phyloP scores from a whole-genome alignment of 2,888 invertebrate genomes.

The Morinoia aosen region DNA sequence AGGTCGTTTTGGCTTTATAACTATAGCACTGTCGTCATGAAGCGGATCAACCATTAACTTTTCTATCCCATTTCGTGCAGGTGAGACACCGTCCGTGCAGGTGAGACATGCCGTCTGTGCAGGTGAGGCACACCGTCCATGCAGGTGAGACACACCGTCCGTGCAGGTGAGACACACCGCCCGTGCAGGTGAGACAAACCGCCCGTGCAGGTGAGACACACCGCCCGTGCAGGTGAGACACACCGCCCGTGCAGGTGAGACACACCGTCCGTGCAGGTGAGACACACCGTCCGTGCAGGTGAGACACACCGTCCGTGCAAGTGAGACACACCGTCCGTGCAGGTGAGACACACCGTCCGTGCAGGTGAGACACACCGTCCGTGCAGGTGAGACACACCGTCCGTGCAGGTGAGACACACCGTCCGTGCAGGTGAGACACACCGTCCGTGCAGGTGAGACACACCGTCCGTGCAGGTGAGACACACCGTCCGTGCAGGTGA shows the following conservation, averaged over 20 bases:
- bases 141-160: not conserved
- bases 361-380: too few species aligned
- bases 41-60: not conserved
- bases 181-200: not conserved
- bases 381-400: too few species aligned
- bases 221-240: too few species aligned
- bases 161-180: not conserved
- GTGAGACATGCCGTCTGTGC: too few species aligned
- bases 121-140: too few species aligned
- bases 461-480: not conserved
- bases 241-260: not conserved
- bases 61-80: not conserved
- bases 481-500: not conserved
- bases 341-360: too few species aligned
- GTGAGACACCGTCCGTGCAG: not conserved
- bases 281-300: not conserved
- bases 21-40: not conserved
- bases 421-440: too few species aligned
- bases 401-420: too few species aligned
- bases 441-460: not conserved
- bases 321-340: too few species aligned
- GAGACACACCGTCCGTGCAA: too few species aligned
- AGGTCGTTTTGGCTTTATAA: not conserved
- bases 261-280: not conserved
- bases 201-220: too few species aligned